Percentiles rank a stretch among this genome's conserved stretches.
These are phyloP conservation scores for Nomada ruficornis DNA, from an alignment of 2,888 invertebrate species.

Conservation along the genomic window DNA sequence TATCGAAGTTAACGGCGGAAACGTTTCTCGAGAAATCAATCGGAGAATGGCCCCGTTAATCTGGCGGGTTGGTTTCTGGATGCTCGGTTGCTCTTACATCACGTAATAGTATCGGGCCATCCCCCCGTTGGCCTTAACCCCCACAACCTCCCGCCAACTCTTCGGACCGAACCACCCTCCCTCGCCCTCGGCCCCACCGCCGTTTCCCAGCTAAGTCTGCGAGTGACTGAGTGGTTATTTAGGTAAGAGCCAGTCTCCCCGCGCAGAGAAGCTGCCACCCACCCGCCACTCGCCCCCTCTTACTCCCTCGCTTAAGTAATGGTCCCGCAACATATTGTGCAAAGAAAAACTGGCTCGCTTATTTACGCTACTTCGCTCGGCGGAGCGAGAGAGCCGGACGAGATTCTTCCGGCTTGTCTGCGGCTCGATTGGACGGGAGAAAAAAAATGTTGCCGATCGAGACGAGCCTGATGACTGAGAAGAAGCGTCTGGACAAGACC, in stretches of 20 bases:
- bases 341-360: constrained; percentile 78
- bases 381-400: constrained; percentile 4
- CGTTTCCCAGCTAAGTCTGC: constrained; percentile 77
- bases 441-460: constrained; percentile 16
- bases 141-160: constrained; percentile 49
- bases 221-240: constrained; percentile 85
- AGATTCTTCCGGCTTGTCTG: constrained; percentile 28
- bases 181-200: constrained; percentile 47
- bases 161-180: constrained; percentile 45
- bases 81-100: constrained; percentile 81
- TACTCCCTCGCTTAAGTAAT: constrained; percentile 78
- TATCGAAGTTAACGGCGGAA: constrained; percentile 76
- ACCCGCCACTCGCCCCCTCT: constrained; percentile 16
- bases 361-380: constrained; percentile 66
- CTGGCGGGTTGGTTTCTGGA: constrained; percentile 78
- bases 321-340: constrained; percentile 82
- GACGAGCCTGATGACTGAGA: constrained; percentile 16
- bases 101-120: constrained; percentile 79
- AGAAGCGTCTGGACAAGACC: neutral
- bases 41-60: constrained; percentile 84
- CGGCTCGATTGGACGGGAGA: constrained; percentile 8
- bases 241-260: constrained; percentile 82
- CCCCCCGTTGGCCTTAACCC: constrained; percentile 69
- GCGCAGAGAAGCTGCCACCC: constrained; percentile 67
- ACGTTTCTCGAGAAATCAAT: constrained; percentile 82